Conservation (phyloP, 2,113 vertebrate genomes). For the Megaleporinus macrocephalus region DNA sequence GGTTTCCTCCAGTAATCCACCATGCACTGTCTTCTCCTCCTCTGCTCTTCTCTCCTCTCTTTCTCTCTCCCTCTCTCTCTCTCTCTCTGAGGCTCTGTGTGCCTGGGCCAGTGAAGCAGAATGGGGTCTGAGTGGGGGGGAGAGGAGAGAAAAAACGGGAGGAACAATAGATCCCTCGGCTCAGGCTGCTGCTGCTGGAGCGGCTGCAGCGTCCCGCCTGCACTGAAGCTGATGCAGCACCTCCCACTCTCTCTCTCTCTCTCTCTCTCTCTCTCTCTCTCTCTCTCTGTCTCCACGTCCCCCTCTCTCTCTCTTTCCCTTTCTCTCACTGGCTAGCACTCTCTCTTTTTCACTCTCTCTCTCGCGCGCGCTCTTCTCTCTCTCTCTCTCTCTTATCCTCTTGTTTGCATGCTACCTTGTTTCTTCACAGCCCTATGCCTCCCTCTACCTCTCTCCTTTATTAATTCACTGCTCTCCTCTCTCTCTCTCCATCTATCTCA, state of each 20-base stretch:
- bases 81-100: slow-evolving; percentile 38
- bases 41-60: neutral
- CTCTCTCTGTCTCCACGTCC: slow-evolving; percentile 27
- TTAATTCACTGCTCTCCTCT: neutral
- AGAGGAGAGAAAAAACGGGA: slow-evolving; percentile 55
- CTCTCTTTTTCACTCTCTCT: slow-evolving; percentile 25
- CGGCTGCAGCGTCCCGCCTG: slow-evolving; percentile 64
- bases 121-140: slow-evolving; percentile 53
- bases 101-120: slow-evolving; percentile 55
- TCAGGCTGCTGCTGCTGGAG: slow-evolving; percentile 70
- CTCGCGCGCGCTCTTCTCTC: slow-evolving; percentile 9
- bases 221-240: slow-evolving; percentile 71
- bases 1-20: slow-evolving; percentile 55
- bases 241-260: slow-evolving; percentile 56
- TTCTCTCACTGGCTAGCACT: neutral
- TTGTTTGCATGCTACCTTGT: no score
- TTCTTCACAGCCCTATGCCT: neutral
- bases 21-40: slow-evolving; percentile 5
- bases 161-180: slow-evolving; percentile 77
- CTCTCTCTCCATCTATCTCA: no score
- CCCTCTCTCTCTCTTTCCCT: slow-evolving; percentile 35
- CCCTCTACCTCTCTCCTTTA: neutral
- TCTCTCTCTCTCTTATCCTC: neutral
- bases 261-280: slow-evolving; percentile 50
- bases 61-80: slow-evolving; percentile 2